Conservation (phyloP, 1,140 invertebrate species). For the Dysdera silvatica region DNA sequence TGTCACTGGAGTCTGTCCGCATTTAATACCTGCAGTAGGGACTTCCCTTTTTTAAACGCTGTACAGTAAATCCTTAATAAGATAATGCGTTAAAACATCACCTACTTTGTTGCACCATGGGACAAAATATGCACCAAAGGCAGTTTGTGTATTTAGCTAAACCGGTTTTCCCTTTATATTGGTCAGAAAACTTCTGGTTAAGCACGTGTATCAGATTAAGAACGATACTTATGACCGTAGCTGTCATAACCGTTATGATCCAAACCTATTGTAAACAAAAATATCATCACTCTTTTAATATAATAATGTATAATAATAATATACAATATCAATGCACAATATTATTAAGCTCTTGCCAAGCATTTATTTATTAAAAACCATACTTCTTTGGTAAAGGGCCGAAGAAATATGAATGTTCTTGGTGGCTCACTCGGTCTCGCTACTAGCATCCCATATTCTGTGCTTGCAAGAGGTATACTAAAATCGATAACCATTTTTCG, state of each 20-base stretch:
- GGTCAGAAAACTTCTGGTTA: background rate
- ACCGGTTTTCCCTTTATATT: background rate
- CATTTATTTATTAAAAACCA: background rate
- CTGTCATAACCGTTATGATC: background rate
- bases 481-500: constrained; percentile 5
- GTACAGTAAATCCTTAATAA: too few relatives aligned
- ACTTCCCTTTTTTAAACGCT: too few relatives aligned
- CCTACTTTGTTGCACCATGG: constrained; percentile 76
- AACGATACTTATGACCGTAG: constrained; percentile 2
- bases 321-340: too few relatives aligned
- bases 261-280: constrained; percentile 17
- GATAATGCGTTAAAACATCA: too few relatives aligned
- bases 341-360: too few relatives aligned
- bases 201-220: background rate
- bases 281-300: too few relatives aligned
- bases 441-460: constrained; percentile 3
- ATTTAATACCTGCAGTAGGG: too few relatives aligned
- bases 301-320: too few relatives aligned
- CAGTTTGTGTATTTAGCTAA: constrained; percentile 53
- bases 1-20: too few relatives aligned
- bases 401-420: constrained; percentile 13
- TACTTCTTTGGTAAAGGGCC: constrained; percentile 9
- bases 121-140: constrained; percentile 81
- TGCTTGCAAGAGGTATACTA: constrained; percentile 1
- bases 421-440: constrained; percentile 11